Conservation (phyloP, 2,113 vertebrate genomes). For the Hiodon tergisus region DNA sequence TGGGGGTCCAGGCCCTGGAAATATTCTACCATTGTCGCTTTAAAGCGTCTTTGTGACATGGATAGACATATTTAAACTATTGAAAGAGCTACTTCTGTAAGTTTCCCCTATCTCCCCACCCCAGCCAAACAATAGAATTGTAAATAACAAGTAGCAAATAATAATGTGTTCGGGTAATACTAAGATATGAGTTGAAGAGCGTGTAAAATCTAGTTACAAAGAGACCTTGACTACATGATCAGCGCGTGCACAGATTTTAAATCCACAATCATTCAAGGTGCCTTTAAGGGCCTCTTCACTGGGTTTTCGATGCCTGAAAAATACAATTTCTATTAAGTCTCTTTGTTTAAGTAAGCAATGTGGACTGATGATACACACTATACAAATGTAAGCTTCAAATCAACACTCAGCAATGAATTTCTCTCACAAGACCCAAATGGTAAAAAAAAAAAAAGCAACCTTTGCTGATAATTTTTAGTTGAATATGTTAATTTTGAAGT, state of each 20-base stretch:
- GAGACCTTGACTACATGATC: conserved; percentile 39
- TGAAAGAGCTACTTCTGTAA: too few relatives aligned
- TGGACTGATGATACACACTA: neutral
- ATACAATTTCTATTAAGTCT: neutral
- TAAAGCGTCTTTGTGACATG: too few relatives aligned
- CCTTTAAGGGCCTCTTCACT: conserved; percentile 29
- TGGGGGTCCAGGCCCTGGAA: too few relatives aligned
- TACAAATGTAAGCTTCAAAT: conserved; percentile 22
- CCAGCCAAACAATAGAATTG: conserved; percentile 33
- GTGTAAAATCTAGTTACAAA: conserved; percentile 35
- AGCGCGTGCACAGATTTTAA: conserved; percentile 31
- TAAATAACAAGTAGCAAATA: conserved; percentile 39
- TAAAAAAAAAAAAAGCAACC: conserved; percentile 6
- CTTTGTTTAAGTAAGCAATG: conserved; percentile 1
- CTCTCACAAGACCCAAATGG: conserved; percentile 36
- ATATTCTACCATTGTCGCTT: too few relatives aligned
- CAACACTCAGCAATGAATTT: conserved; percentile 36
- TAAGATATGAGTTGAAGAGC: conserved; percentile 9
- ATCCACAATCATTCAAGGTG: conserved; percentile 36
- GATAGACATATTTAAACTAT: too few relatives aligned
- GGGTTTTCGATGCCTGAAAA: neutral
- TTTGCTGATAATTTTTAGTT: neutral
- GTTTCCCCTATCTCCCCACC: neutral
- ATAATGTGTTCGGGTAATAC: conserved; percentile 20
- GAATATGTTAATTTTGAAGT: too few relatives aligned